These are phyloP conservation scores for Myotis brandtii DNA, from an alignment of 2,113 vertebrate genomes.

Conservation along the genomic window DNA sequence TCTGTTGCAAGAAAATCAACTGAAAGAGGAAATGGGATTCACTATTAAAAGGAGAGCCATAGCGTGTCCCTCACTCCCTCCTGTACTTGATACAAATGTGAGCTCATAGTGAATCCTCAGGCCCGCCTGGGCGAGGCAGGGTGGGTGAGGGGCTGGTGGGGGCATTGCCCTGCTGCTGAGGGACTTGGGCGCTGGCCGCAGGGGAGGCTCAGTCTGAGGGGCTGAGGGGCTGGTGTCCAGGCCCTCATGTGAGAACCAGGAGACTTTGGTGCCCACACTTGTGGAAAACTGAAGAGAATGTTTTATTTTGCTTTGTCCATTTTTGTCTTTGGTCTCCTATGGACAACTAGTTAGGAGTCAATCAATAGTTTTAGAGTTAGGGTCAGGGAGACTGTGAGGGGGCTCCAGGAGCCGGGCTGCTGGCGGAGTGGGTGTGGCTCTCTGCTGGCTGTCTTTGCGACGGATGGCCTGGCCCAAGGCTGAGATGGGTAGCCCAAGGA, in stretches of 20 bases:
- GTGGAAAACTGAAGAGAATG: not conserved
- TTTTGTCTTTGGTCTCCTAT: not conserved
- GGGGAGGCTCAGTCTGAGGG: not conserved
- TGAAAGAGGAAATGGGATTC: constrained; percentile 66
- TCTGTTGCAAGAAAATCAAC: constrained; percentile 62
- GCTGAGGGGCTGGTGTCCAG: not conserved
- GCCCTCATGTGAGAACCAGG: not conserved
- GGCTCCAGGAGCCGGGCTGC: not conserved
- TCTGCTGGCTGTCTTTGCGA: not conserved
- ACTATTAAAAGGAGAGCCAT: constrained; percentile 73
- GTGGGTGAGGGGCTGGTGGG: constrained; percentile 62
- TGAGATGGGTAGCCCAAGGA: not conserved
- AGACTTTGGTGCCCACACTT: not conserved
- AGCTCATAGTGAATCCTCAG: constrained; percentile 80
- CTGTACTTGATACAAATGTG: constrained; percentile 80
- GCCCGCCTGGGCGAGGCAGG: constrained; percentile 58
- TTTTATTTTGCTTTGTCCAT: constrained; percentile 1
- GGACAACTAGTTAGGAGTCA: not conserved
- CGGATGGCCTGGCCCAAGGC: not conserved
- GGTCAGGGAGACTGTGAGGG: not conserved
- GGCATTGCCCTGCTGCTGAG: constrained; percentile 79
- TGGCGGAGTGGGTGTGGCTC: rapidly evolving
- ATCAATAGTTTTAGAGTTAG: not conserved
- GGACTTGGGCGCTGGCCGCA: constrained; percentile 44
- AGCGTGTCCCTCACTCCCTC: constrained; percentile 40